phyloP scores from a whole-genome alignment of 2,797 vertebrate genomes.

The Babyrousa celebensis region DNA sequence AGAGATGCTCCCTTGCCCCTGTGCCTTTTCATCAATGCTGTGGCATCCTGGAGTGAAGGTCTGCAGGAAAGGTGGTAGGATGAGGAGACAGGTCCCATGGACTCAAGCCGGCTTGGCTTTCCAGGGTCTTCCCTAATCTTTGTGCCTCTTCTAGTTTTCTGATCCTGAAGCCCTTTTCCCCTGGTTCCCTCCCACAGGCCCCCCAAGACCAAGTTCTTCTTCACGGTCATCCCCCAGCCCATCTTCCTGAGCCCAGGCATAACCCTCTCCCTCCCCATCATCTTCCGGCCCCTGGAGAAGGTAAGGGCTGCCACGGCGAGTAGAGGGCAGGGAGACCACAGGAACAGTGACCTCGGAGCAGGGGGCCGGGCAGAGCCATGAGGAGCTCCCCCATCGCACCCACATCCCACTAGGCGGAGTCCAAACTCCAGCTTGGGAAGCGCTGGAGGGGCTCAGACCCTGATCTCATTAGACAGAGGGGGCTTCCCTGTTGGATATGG shows the following conservation, averaged over 20 bases:
- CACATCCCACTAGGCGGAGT: neutral
- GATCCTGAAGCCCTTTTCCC: neutral
- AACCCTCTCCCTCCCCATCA: conserved; percentile 93
- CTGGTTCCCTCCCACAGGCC: conserved; percentile 88
- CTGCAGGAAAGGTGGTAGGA: neutral
- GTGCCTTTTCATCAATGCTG: neutral
- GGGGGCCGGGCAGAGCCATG: neutral
- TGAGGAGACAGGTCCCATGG: neutral
- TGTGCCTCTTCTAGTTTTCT: neutral
- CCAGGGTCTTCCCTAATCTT: neutral
- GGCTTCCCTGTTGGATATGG: neutral
- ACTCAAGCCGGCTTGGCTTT: neutral
- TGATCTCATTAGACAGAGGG: neutral
- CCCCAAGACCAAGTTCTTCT: conserved; percentile 94
- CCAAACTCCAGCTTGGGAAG: neutral
- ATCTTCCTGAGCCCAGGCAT: conserved; percentile 95
- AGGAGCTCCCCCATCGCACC: neutral
- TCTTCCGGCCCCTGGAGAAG: conserved; percentile 94
- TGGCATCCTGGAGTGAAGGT: neutral
- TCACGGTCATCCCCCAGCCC: conserved; percentile 91
- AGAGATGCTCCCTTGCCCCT: too few species aligned
- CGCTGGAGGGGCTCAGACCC: neutral
- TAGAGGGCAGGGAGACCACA: neutral
- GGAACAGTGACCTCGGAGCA: neutral
- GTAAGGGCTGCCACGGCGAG: conserved; percentile 88